Evolutionary conservation across 2,888 invertebrate genomes (phyloP).

Genomic region (Sphaerophoria rueppellii): DNA sequence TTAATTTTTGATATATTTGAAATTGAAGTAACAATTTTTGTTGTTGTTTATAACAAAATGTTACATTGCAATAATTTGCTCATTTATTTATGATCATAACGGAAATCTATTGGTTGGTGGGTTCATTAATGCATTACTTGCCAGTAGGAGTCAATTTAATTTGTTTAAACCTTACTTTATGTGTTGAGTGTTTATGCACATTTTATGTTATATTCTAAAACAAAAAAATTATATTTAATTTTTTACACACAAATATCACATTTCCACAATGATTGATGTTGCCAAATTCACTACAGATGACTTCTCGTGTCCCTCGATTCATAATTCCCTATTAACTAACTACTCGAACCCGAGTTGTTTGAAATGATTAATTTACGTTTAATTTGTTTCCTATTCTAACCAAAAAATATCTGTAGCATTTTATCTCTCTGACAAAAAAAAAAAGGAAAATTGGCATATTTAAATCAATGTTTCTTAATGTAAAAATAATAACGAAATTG

Average conservation of each 20-base stretch:
- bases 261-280: constrained; percentile 32
- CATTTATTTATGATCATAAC: not conserved
- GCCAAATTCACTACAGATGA: constrained; percentile 37
- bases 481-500: not conserved
- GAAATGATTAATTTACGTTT: constrained; percentile 37
- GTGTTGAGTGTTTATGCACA: constrained; percentile 21
- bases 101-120: not conserved
- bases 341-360: constrained; percentile 40
- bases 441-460: constrained; percentile 45
- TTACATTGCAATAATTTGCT: constrained; percentile 2
- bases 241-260: constrained; percentile 33
- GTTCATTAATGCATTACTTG: constrained; percentile 65
- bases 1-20: too few species aligned
- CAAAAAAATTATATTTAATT: not conserved
- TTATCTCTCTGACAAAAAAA: constrained; percentile 38
- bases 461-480: constrained; percentile 11
- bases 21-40: too few species aligned
- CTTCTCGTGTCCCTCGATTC: constrained; percentile 9
- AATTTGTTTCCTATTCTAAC: constrained; percentile 33
- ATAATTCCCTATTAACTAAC: constrained; percentile 53
- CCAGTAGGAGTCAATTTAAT: constrained; percentile 48
- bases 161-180: constrained; percentile 3
- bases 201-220: not conserved
- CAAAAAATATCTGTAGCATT: constrained; percentile 73
- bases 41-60: not conserved